Conservation (phyloP, 2,888 invertebrate genomes). For the Tethea ocularis region DNA sequence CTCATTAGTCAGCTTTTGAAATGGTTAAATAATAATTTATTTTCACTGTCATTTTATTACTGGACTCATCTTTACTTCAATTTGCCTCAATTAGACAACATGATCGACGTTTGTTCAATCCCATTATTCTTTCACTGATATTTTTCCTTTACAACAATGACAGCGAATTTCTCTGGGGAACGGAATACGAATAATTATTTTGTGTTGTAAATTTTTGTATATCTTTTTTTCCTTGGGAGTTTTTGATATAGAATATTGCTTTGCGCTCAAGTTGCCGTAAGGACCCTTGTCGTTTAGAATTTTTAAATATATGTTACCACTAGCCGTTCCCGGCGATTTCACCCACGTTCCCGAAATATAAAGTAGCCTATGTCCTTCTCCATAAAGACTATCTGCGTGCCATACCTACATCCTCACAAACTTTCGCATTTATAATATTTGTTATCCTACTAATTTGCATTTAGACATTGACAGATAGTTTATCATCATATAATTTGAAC, state of each 20-base stretch:
- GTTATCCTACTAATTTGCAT: too few relatives aligned
- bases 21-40: slow-evolving; percentile 9
- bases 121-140: slow-evolving; percentile 17
- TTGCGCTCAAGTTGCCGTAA: background rate
- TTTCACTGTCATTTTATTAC: slow-evolving; percentile 12
- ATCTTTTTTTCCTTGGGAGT: background rate
- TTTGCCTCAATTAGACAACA: slow-evolving; percentile 23
- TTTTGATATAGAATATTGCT: background rate
- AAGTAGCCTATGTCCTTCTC: too few relatives aligned
- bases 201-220: slow-evolving; percentile 1
- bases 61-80: slow-evolving; percentile 15
- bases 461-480: too few relatives aligned
- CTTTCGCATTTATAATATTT: too few relatives aligned
- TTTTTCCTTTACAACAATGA: slow-evolving; percentile 8
- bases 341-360: too few relatives aligned
- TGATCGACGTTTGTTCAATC: slow-evolving; percentile 22
- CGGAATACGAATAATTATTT: slow-evolving; percentile 9
- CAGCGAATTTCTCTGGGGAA: slow-evolving; percentile 10
- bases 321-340: too few relatives aligned
- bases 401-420: too few relatives aligned
- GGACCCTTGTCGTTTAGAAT: background rate
- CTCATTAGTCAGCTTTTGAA: slow-evolving; percentile 2
- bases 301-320: background rate
- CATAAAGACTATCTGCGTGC: too few relatives aligned
- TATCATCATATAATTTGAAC: too few relatives aligned